A percentile compares a stretch with the other conserved stretches of the same genome.
phyloP scores from a whole-genome alignment of 2,797 vertebrate species.

The Hemibagrus guttatus region DNA sequence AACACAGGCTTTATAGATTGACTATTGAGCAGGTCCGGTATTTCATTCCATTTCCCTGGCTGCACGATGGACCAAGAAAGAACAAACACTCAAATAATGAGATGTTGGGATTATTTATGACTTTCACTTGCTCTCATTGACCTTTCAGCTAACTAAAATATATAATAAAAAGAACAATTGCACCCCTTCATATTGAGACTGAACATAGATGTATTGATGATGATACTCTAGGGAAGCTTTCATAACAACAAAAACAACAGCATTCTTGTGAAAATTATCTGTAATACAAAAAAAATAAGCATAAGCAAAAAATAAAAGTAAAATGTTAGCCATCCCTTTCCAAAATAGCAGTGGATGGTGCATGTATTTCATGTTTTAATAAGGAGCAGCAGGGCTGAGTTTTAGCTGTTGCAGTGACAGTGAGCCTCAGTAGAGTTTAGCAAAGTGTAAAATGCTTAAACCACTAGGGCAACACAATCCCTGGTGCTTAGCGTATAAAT shows the following conservation, averaged over 20 bases:
- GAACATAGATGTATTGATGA: constrained; percentile 37
- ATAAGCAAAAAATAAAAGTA: constrained; percentile 1
- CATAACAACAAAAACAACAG: background rate
- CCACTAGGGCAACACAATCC: constrained; percentile 75
- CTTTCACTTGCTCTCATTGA: constrained; percentile 70
- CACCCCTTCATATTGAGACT: constrained; percentile 55
- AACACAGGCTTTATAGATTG: constrained; percentile 76
- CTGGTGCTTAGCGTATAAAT: constrained; percentile 77
- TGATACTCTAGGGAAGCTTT: background rate
- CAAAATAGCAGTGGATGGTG: background rate
- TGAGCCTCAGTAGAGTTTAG: constrained; percentile 67
- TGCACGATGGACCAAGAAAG: constrained; percentile 59
- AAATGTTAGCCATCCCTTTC: background rate
- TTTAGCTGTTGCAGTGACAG: constrained; percentile 55
- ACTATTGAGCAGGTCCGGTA: constrained; percentile 71
- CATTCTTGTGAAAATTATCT: constrained; percentile 2
- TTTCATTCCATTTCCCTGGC: constrained; percentile 71
- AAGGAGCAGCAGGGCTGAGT: constrained; percentile 50
- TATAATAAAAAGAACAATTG: constrained; percentile 62
- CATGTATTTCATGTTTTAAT: constrained; percentile 60
- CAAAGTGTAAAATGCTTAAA: constrained; percentile 79
- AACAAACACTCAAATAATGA: constrained; percentile 73
- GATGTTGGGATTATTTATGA: constrained; percentile 69
- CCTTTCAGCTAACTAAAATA: constrained; percentile 64
- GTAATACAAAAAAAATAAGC: background rate